phyloP scores from a whole-genome alignment of 2,888 invertebrate species.

The Cosmopolites sordidus region DNA sequence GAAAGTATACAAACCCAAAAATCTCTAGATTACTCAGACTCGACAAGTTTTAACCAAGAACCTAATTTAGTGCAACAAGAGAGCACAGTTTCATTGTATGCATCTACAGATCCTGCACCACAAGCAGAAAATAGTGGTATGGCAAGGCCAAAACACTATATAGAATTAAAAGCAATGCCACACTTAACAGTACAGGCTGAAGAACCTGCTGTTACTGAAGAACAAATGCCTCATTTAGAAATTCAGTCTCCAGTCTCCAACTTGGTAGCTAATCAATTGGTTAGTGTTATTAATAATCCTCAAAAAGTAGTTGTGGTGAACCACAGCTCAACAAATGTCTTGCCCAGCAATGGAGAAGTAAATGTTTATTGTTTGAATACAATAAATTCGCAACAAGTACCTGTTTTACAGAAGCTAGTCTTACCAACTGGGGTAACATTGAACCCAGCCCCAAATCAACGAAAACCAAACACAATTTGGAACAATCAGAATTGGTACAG shows the following conservation, averaged over 20 bases:
- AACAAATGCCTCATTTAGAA: slow-evolving; percentile 33
- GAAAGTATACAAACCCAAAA: neutral
- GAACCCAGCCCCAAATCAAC: slow-evolving; percentile 20
- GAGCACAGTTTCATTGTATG: slow-evolving; percentile 22
- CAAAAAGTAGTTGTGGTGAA: slow-evolving; percentile 14
- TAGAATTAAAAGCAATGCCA: neutral
- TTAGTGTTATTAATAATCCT: slow-evolving; percentile 1
- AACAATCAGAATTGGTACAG: slow-evolving; percentile 40
- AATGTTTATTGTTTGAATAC: slow-evolving; percentile 17
- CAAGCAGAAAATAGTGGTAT: neutral
- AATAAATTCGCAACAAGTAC: slow-evolving; percentile 11
- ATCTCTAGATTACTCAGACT: neutral
- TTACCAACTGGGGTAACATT: slow-evolving; percentile 17
- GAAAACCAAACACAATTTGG: slow-evolving; percentile 35
- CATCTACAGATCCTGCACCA: slow-evolving; percentile 8
- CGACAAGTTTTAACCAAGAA: neutral
- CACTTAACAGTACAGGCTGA: neutral
- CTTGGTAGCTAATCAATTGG: slow-evolving; percentile 3
- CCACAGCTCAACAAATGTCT: slow-evolving; percentile 3
- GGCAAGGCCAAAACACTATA: neutral
- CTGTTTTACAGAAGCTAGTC: slow-evolving; percentile 14
- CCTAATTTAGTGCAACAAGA: neutral
- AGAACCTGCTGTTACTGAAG: slow-evolving; percentile 4
- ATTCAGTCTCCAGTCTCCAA: slow-evolving; percentile 4
- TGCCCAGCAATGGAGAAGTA: slow-evolving; percentile 8